phyloP scores from a whole-genome alignment of 1,140 invertebrate genomes.

The Probaryconus sp. region DNA sequence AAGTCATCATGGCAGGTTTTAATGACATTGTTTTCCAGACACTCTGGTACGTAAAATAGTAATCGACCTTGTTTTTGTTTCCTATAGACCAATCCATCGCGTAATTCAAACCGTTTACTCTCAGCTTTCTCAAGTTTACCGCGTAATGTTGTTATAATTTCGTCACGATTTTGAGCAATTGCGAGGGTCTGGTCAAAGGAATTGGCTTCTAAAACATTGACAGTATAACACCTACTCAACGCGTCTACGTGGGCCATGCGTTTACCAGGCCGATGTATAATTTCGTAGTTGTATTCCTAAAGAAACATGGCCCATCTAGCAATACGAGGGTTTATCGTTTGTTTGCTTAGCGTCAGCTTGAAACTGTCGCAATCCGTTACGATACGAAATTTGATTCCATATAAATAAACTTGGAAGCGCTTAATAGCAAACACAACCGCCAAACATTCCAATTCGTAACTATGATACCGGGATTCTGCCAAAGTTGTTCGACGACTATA shows the following conservation, averaged over 20 bases:
- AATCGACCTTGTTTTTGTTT: constrained; percentile 13
- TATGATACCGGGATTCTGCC: neutral
- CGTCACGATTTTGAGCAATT: constrained; percentile 8
- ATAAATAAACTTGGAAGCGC: neutral
- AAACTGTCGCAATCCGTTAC: constrained; percentile 1
- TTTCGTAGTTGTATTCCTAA: constrained; percentile 1
- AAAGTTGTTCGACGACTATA: neutral
- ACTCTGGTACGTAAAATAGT: constrained; percentile 53
- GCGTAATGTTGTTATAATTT: neutral
- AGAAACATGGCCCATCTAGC: neutral
- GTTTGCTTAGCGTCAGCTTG: constrained; percentile 2
- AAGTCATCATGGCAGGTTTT: constrained; percentile 39
- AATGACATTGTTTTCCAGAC: constrained; percentile 31
- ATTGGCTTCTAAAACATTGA: constrained; percentile 1
- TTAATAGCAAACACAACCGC: neutral
- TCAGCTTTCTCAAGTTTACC: constrained; percentile 10
- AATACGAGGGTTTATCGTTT: constrained; percentile 3
- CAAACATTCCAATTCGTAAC: neutral
- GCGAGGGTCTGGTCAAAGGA: constrained; percentile 3
- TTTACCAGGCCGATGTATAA: neutral
- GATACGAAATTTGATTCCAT: neutral
- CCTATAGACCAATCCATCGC: constrained; percentile 16
- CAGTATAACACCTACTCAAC: constrained; percentile 3
- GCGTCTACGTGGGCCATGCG: constrained; percentile 9
- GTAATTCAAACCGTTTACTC: constrained; percentile 9